Conservation (phyloP, 2,888 invertebrate species). For the Watsonalla binaria region DNA sequence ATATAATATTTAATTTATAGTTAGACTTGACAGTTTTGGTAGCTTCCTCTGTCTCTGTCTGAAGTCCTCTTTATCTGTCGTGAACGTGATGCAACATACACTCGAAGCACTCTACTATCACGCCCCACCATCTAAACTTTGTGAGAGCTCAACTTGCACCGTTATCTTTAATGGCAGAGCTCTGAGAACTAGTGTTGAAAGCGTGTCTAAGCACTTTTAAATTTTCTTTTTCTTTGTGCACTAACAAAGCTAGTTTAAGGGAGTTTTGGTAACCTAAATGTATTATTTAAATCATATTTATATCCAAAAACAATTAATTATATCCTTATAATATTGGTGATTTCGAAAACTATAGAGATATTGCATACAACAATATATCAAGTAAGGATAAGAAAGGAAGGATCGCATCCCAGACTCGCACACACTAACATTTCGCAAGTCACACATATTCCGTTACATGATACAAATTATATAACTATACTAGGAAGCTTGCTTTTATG, state of each 20-base stretch:
- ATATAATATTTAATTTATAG: constrained; percentile 8
- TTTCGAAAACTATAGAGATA: no score
- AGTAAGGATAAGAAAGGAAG: no score
- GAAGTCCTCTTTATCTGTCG: neutral
- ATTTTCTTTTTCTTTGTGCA: no score
- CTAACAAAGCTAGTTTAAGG: no score
- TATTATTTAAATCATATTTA: no score
- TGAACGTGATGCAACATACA: constrained; percentile 1
- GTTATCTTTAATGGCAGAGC: neutral
- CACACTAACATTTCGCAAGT: neutral
- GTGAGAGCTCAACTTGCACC: neutral
- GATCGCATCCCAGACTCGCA: no score
- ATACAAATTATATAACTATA: constrained; percentile 4
- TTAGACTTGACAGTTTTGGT: neutral
- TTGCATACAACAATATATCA: no score
- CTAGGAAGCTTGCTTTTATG: neutral
- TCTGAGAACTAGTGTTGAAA: neutral
- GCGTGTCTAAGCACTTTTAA: no score
- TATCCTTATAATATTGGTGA: no score
- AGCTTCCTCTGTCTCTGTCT: neutral
- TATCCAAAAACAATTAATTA: no score
- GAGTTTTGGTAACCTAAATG: no score
- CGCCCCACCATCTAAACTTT: neutral
- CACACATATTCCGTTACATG: constrained; percentile 1
- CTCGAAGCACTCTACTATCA: neutral